Evolutionary conservation across 2,113 vertebrate genomes (phyloP), one percentile per base, ranked within the genome.

Genomic region (Hippocampus barbouri): DNA sequence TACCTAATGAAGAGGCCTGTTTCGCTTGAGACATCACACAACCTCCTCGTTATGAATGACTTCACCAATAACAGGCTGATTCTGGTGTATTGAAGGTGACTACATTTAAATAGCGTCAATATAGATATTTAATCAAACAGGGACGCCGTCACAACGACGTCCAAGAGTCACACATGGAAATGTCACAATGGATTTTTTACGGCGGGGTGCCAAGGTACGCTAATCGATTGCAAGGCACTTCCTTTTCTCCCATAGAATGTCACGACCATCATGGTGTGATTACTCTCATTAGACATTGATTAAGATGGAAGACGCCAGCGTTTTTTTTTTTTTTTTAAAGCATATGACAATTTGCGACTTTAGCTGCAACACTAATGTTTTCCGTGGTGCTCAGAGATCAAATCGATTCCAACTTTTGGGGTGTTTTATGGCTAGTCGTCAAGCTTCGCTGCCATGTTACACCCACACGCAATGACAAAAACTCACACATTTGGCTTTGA

Each of bases 231-330:
- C 21, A 20, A 81, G 87, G 80, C 67, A 78, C 84, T 86, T 89
- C 81, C 85, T 86, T 86, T 87, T 84, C 27, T 77, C 80, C 83
- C 76, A 81, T 85, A 82, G 86, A 88, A 92, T 85, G 90, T 88
- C 88, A 89, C 67, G 79, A 70, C 84, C 81, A 85, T 88, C 90
- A 85, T 79, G 27, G 85, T 81, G 74, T 88, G 86, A 92, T 90
- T 91, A 85, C 88, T 83, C 85, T 90, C 87, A 90, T 91, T 91
- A 92, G 74, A 73, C 78, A 91, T 91, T 85, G 90, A 91, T 89
- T 86, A 81, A 74, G 63, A 80, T 73, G 63, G 40, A 20, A 53
- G 79, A 85, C 66, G 72, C 76, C 47, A 25, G 61, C 68, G 57
- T 75, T 75, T 85, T 38, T 87, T 82, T 34, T n/a, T 34, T 34